Base-by-base conservation (phyloP, 2,888 invertebrate genomes). In the Parapristionchus giblindavisi region DNA sequence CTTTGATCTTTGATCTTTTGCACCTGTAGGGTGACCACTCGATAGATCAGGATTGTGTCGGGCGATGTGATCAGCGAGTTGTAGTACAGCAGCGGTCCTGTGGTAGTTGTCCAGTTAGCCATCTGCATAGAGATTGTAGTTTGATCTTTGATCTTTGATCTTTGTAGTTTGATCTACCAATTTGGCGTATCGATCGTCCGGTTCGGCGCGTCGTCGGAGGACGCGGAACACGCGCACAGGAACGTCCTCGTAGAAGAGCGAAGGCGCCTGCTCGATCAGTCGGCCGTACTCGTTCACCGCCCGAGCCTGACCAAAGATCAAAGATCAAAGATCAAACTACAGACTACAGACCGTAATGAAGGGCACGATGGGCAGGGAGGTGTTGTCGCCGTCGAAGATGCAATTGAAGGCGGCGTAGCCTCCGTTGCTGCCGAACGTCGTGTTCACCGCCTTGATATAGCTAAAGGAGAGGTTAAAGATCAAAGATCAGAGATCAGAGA, bases 21-120 rank as follows among this genome's bases (percentile, higher is more conserved):
- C 70, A 87, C 87, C n/a, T 84, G 77, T 2, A 88, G 75, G 1
- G 84, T 85, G 6, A 83, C 85, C 6, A 87, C 81, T 40, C 85
- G 76, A 68, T 83, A 87, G 29, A 83, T 80, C 34, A 81, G 82
- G 32, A 87, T 66, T n/a, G 78, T 63, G 17, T 82, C 60, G 0
- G 86, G 82, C 61, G 85, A 79, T 1, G 84, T 80, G 27, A 78
- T 80, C 51, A 87, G 61, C n/a, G 79, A 77, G 40, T 79, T 82
- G 77, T 87, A 86, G 75, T 83, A 77, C 1, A 81, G 76, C 1
- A 75, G 63, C n/a, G 88, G 66, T 32, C 85, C 85, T 6, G 78
- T 65, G 0, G 73, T 56, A 0, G 82, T 77, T 4, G 81, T 87
- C 87, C 87, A 87, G 36, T 83, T 83, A 11, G 82, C 87, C 32